Evolutionary conservation across 2,797 vertebrate species (phyloP).

Genomic region (Falco concolor): DNA sequence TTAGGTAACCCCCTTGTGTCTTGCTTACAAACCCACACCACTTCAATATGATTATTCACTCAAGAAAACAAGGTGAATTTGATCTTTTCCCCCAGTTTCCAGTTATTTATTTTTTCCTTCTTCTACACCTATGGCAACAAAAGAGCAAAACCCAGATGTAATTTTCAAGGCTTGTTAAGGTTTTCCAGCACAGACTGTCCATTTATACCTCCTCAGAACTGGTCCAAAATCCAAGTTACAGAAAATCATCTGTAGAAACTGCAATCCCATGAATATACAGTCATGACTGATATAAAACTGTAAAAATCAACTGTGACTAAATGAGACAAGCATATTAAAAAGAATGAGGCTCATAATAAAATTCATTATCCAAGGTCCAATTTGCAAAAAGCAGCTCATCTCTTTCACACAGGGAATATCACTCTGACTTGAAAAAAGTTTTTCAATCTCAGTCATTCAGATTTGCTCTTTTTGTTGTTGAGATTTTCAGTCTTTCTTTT

Average conservation of each 20-base stretch:
- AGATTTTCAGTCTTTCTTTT: not conserved
- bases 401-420: not conserved
- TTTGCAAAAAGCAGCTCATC: not conserved
- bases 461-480: not conserved
- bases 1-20: not conserved
- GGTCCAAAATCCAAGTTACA: not conserved
- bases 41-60: not conserved
- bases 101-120: not conserved
- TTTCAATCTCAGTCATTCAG: not conserved
- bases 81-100: not conserved
- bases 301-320: not conserved
- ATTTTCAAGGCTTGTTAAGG: not conserved
- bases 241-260: not conserved
- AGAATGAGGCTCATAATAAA: not conserved
- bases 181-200: not conserved
- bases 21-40: not conserved
- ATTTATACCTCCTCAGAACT: not conserved
- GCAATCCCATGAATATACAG: not conserved
- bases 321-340: not conserved
- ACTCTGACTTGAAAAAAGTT: not conserved
- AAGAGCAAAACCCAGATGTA: not conserved
- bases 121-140: accelerated
- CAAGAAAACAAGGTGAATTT: not conserved
- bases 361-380: not conserved
- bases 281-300: not conserved